Evolutionary conservation across 2,888 invertebrate species (phyloP).

Genomic region (Aporophyla lueneburgensis): DNA sequence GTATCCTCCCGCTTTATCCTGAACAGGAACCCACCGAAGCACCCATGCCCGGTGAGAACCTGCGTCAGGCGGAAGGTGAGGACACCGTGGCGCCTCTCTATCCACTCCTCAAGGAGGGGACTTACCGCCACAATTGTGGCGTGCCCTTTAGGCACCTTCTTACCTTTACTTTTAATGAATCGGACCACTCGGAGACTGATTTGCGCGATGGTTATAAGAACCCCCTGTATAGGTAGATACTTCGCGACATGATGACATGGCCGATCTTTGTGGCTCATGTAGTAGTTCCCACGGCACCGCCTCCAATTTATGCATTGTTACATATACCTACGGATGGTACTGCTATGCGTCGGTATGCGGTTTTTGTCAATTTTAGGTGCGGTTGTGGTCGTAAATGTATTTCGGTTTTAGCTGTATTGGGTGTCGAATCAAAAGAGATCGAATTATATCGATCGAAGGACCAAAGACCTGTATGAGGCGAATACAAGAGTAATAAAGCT

Average conservation of each 20-base stretch:
- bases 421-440: background rate
- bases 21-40: too few relatives aligned
- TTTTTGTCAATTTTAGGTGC: constrained; percentile 36
- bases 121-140: too few relatives aligned
- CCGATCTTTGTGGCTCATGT: constrained; percentile 25
- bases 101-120: too few relatives aligned
- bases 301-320: constrained; percentile 50
- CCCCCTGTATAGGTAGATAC: constrained; percentile 24
- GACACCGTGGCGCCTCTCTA: too few relatives aligned
- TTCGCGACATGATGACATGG: constrained; percentile 39
- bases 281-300: constrained; percentile 47
- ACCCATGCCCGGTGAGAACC: too few relatives aligned
- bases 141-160: too few relatives aligned
- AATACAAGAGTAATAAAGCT: background rate
- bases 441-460: too few relatives aligned
- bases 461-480: background rate
- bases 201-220: background rate
- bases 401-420: background rate
- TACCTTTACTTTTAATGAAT: too few relatives aligned
- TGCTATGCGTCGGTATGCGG: constrained; percentile 30
- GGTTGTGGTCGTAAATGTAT: constrained; percentile 18
- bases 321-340: constrained; percentile 4
- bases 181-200: too few relatives aligned
- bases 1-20: too few relatives aligned
- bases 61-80: too few relatives aligned